These are phyloP conservation scores for Epinephelus coioides DNA, from an alignment of 2,797 vertebrate species.

Conservation along the genomic window DNA sequence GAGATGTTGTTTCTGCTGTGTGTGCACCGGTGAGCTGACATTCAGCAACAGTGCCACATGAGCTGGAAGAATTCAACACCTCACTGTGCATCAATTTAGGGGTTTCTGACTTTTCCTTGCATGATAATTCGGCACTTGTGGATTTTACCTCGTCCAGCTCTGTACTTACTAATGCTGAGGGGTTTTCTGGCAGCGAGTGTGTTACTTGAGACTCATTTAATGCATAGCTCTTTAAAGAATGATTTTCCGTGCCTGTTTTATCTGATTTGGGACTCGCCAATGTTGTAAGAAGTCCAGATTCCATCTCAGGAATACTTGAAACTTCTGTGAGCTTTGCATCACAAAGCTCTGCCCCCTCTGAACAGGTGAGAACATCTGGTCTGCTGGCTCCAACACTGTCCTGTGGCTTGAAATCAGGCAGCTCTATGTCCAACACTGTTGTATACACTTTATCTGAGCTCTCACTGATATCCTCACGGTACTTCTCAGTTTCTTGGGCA, in stretches of 20 bases:
- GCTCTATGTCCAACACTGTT: slow-evolving; percentile 50
- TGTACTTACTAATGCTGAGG: neutral
- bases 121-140: slow-evolving; percentile 1
- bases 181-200: neutral
- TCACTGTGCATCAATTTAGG: neutral
- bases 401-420: neutral
- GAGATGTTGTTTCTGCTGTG: slow-evolving; percentile 18
- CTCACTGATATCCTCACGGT: neutral
- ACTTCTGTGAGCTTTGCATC: neutral
- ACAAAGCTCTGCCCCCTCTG: neutral
- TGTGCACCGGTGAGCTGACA: slow-evolving; percentile 7
- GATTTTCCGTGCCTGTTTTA: neutral
- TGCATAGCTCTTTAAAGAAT: neutral
- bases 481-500: neutral
- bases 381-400: neutral
- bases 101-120: slow-evolving; percentile 5
- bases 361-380: neutral
- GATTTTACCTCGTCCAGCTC: neutral
- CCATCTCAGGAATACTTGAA: slow-evolving; percentile 12
- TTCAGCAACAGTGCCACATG: slow-evolving; percentile 3
- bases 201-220: slow-evolving; percentile 2
- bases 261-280: neutral
- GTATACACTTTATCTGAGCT: slow-evolving; percentile 42
- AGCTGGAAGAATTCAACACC: slow-evolving; percentile 15
- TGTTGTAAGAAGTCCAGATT: neutral